These are phyloP conservation scores for honey bee (Apis mellifera) DNA, from an alignment of 1,140 invertebrate genomes.

Conservation along the genomic window DNA sequence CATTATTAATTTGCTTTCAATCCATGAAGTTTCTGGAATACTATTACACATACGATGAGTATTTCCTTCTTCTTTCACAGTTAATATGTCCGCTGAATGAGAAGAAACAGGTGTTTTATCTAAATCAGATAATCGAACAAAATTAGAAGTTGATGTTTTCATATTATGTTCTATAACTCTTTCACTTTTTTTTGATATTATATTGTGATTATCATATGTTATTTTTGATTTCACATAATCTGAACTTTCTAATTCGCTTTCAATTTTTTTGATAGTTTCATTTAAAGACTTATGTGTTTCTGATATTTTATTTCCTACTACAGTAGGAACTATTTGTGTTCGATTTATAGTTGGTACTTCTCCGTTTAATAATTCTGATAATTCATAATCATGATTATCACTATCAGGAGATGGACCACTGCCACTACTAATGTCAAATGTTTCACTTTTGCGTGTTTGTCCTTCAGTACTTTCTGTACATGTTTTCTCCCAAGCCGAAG, in stretches of 20 bases:
- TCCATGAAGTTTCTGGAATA: slow-evolving; percentile 86
- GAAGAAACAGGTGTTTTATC: slow-evolving; percentile 78
- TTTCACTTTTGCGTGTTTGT: slow-evolving; percentile 75
- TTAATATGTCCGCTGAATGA: slow-evolving; percentile 40
- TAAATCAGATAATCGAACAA: slow-evolving; percentile 83
- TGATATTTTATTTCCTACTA: slow-evolving; percentile 67
- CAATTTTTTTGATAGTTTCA: slow-evolving; percentile 78
- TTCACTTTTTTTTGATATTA: slow-evolving; percentile 32
- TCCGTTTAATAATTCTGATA: slow-evolving; percentile 67
- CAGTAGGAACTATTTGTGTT: slow-evolving; percentile 51
- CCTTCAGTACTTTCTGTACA: slow-evolving; percentile 74
- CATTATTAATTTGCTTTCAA: slow-evolving; percentile 84
- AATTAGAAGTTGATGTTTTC: slow-evolving; percentile 66
- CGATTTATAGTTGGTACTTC: slow-evolving; percentile 60
- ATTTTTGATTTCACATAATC: slow-evolving; percentile 56
- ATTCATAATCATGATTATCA: slow-evolving; percentile 74
- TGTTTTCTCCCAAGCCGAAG: slow-evolving; percentile 74
- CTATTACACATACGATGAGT: slow-evolving; percentile 78
- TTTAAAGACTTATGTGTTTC: slow-evolving; percentile 76
- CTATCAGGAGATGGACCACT: slow-evolving; percentile 73
- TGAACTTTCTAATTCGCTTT: slow-evolving; percentile 72
- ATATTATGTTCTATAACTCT: background rate
- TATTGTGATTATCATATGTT: slow-evolving; percentile 31
- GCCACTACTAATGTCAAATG: slow-evolving; percentile 78
- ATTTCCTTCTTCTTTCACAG: slow-evolving; percentile 64